Conservation (phyloP, 2,888 invertebrate species). For the Trachelus troglodyta region DNA sequence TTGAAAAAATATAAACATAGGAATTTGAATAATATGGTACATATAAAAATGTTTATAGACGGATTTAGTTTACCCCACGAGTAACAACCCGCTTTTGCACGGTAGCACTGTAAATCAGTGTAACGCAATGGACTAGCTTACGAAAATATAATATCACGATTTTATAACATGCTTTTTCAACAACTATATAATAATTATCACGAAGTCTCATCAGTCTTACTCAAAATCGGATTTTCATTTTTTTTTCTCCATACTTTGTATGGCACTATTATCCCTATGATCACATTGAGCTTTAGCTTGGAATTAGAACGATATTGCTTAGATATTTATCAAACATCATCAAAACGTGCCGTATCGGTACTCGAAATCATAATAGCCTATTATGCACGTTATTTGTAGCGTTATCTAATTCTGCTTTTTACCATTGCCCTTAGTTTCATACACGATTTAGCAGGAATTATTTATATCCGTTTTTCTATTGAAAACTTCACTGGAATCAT, state of each 20-base stretch:
- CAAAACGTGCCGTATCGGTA: background rate
- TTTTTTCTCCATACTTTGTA: background rate
- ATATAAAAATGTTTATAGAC: background rate
- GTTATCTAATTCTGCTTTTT: background rate
- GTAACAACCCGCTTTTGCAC: background rate
- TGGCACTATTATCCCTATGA: slow-evolving; percentile 22
- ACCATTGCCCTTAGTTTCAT: background rate
- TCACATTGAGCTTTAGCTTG: slow-evolving; percentile 27
- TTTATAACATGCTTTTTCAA: slow-evolving; percentile 28
- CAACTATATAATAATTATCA: slow-evolving; percentile 43
- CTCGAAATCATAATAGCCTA: background rate
- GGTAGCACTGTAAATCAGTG: background rate
- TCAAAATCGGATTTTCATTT: slow-evolving; percentile 14
- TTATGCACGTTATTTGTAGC: background rate
- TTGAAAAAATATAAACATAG: background rate
- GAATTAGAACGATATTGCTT: slow-evolving; percentile 13
- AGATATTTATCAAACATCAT: background rate
- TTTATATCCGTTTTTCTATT: background rate
- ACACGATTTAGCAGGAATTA: background rate
- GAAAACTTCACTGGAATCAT: background rate
- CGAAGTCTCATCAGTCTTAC: slow-evolving; percentile 54
- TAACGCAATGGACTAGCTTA: slow-evolving; percentile 44
- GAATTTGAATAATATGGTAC: background rate
- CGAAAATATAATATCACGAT: slow-evolving; percentile 54
- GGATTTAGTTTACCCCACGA: background rate